Evolutionary conservation across 2,113 vertebrate species (phyloP), one percentile per base, ranked within the genome.

Genomic region (Tiliqua scincoides): DNA sequence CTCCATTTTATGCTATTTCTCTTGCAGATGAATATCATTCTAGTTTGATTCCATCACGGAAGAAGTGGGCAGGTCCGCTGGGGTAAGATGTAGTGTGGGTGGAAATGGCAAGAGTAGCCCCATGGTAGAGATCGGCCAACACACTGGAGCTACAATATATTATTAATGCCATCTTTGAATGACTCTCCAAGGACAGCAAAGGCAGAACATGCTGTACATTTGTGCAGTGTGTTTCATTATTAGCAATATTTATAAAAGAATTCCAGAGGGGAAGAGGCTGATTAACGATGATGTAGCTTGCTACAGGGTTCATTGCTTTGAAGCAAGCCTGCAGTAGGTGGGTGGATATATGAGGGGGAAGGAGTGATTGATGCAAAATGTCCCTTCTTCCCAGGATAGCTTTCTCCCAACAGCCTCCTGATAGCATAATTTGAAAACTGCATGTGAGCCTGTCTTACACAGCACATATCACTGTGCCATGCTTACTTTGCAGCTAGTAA

Each of bases 351-450:
- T 90, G 83, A 91, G 93, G 91, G 74, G 92, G 92, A 93, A 91
- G 71, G 77, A 93, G 63, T 94, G 91, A 94, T 90, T 94, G 92
- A 95, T 90, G 90, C 89, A 93, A 94, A 91, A 93, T 91, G 92
- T 91, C 92, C 93, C 89, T 89, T 94, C 91, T 95, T 88, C 91
- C 88, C 89, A 87, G 86, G 88, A 93, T 89, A 92, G 94, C 85
- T 94, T 86, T 93, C 92, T 92, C 90, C 92, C 92, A 91, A 85
- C 89, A 61, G 57, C 91, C 84, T 35, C 77, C 70, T 59, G 93
- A 89, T 91, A 89, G 83, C 92, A 87, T 88, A 80, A 79, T 81
- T 70, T 80, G 0, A 30, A 89, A 59, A 84, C 91, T 89, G 89
- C 0, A 72, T 94, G 93, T 93, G 4, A 0, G 90, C 80, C 67